These are phyloP conservation scores for Sarcophilus harrisii DNA, from an alignment of 2,797 vertebrate species.

Conservation along the genomic window DNA sequence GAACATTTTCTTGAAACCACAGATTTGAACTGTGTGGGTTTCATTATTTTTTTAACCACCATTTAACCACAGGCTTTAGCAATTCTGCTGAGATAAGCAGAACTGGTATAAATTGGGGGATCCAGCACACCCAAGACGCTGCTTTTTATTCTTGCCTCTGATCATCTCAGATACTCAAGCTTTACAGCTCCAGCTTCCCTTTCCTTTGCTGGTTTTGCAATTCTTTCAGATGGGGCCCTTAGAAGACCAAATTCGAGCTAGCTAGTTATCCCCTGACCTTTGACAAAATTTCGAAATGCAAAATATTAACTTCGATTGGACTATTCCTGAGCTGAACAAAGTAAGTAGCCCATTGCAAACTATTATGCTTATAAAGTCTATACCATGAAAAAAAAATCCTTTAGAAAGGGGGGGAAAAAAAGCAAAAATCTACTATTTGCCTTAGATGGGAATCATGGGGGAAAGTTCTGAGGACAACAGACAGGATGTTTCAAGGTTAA, in stretches of 20 bases:
- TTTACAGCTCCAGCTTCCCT: not conserved
- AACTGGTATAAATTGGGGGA: not conserved
- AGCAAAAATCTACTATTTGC: conserved; percentile 48
- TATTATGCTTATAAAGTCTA: conserved; percentile 52
- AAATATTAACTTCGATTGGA: conserved; percentile 23
- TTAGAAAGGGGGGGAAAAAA: too few species aligned
- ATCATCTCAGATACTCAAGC: conserved; percentile 10
- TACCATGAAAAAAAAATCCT: conserved; percentile 55
- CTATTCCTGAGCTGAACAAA: conserved; percentile 57
- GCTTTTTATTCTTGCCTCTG: conserved; percentile 4
- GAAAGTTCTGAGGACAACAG: conserved; percentile 23
- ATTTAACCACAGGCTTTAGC: not conserved
- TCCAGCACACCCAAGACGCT: accelerated
- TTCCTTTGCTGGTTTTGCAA: conserved; percentile 55
- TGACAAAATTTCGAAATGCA: conserved; percentile 72
- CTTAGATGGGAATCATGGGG: conserved; percentile 50
- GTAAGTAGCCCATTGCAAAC: conserved; percentile 39
- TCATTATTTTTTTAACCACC: not conserved
- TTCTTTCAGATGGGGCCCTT: conserved; percentile 30
- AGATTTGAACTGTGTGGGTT: not conserved
- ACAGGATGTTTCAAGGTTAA: conserved; percentile 82
- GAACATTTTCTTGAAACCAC: not conserved
- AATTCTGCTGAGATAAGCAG: not conserved
- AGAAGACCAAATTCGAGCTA: conserved; percentile 28
- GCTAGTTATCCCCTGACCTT: conserved; percentile 59